These are phyloP conservation scores for Podocnemis expansa DNA, from an alignment of 2,113 vertebrate genomes.

Conservation along the genomic window DNA sequence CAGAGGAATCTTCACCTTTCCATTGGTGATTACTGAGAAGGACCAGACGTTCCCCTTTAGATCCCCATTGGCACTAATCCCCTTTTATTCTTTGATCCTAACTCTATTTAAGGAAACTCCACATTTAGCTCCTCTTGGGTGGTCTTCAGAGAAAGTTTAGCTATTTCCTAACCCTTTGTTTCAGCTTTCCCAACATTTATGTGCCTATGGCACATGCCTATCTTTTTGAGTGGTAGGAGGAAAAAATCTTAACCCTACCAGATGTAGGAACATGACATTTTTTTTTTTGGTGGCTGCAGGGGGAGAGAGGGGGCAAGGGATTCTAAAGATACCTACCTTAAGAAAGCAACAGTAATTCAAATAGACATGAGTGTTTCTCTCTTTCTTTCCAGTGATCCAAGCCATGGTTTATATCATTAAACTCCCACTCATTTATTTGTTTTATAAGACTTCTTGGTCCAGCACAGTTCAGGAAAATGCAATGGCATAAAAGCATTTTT, in stretches of 20 bases:
- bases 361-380: neutral
- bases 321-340: neutral
- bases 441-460: neutral
- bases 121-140: constrained; percentile 73
- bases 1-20: constrained; percentile 43
- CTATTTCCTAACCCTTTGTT: constrained; percentile 68
- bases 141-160: constrained; percentile 64
- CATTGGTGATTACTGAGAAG: constrained; percentile 42
- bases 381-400: neutral
- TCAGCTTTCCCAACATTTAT: constrained; percentile 53
- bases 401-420: neutral
- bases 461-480: neutral
- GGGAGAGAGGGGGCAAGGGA: fast-evolving
- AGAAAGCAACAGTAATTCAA: fast-evolving
- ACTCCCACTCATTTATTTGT: neutral
- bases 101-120: constrained; percentile 66
- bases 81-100: constrained; percentile 72
- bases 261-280: constrained; percentile 34
- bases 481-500: neutral
- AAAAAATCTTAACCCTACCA: constrained; percentile 55
- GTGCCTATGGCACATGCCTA: constrained; percentile 16
- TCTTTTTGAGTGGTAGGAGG: constrained; percentile 46
- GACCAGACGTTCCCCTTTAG: constrained; percentile 67
- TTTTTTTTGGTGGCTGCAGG: neutral
- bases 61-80: constrained; percentile 72